Evolutionary conservation across 2,797 vertebrate species (phyloP), one percentile per base, ranked within the genome.

Genomic region (Discoglossus pictus): DNA sequence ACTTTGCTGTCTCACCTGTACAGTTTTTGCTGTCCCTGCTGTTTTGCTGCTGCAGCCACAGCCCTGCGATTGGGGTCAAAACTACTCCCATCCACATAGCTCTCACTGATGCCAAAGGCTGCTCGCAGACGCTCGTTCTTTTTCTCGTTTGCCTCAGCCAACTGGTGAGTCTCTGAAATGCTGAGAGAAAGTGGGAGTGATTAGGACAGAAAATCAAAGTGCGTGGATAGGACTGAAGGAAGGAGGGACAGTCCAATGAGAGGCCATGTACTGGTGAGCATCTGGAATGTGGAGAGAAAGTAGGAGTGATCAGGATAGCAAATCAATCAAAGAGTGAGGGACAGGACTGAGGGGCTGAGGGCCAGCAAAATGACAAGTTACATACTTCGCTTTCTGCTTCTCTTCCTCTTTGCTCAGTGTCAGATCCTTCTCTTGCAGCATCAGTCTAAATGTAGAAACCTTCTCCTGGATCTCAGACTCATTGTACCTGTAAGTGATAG

Each of bases 391-490:
- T 74, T 87, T 91, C 25, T 94, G 9, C 79, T 73, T 53, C 58
- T 87, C 40, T 69, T 80, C 70, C 17, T 86, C 85, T 69, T 85
- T 84, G 1, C 84, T 79, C 36, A 84, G 65, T 1, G 92, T 90
- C 79, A 94, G 90, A 77, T 94, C 73, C 74, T 93, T 91, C 82
- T 95, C 94, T 84, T 93, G 89, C 44, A 97, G 86, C 94, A 97
- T 95, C 86, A 94, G 84, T 23, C 94, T 89, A 81, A 96, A 97
- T 60, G 90, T 96, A 79, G 89, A 93, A 71, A 97, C 94, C 74
- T 97, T 97, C 79, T 97, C 93, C 51, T 93, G 93, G 7, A 96
- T 96, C 80, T 97, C 93, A 65, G 92, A 91, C 21, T 85, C 90
- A 9, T 91, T 90, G 77, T 96, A 96, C 75, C 94, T 97, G 75